phyloP scores from a whole-genome alignment of 2,113 vertebrate genomes.

The Labrus mixtus region DNA sequence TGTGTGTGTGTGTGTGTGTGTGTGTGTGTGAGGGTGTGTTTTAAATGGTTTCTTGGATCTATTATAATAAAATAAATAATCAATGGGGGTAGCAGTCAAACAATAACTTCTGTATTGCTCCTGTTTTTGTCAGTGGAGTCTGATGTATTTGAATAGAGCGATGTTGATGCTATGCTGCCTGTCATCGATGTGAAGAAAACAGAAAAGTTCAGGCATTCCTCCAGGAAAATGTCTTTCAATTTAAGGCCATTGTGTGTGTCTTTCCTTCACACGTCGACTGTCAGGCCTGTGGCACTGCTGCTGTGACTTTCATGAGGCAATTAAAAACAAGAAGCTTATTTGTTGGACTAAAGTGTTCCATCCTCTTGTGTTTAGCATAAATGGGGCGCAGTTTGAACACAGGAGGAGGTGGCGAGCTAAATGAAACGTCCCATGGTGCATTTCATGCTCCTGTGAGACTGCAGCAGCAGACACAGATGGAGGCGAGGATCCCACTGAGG shows the following conservation, averaged over 20 bases:
- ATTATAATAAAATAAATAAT: too few relatives aligned
- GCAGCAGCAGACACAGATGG: constrained; percentile 32
- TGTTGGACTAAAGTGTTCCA: constrained; percentile 10
- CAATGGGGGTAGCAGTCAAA: too few relatives aligned
- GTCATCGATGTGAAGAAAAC: too few relatives aligned
- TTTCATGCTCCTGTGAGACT: constrained; percentile 29
- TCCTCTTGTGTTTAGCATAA: constrained; percentile 24
- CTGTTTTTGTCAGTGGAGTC: too few relatives aligned
- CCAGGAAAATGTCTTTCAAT: neutral
- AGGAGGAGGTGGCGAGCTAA: constrained; percentile 36
- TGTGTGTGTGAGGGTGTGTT: too few relatives aligned
- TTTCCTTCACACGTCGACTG: constrained; percentile 12
- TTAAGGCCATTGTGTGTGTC: neutral
- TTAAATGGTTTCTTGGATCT: too few relatives aligned
- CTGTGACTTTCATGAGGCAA: constrained; percentile 35
- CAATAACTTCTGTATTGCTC: too few relatives aligned
- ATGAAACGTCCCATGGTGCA: constrained; percentile 27
- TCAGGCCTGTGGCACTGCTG: neutral
- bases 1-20: too few relatives aligned
- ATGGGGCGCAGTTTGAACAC: constrained; percentile 2
- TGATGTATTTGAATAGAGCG: too few relatives aligned
- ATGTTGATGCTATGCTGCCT: too few relatives aligned
- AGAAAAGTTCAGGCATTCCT: too few relatives aligned
- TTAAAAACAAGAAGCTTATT: constrained; percentile 57
- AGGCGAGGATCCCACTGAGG: constrained; percentile 7